Percentiles rank a stretch among this genome's conserved stretches.
These are phyloP conservation scores for Heliconius sara DNA, from an alignment of 2,888 invertebrate genomes.

Conservation along the genomic window DNA sequence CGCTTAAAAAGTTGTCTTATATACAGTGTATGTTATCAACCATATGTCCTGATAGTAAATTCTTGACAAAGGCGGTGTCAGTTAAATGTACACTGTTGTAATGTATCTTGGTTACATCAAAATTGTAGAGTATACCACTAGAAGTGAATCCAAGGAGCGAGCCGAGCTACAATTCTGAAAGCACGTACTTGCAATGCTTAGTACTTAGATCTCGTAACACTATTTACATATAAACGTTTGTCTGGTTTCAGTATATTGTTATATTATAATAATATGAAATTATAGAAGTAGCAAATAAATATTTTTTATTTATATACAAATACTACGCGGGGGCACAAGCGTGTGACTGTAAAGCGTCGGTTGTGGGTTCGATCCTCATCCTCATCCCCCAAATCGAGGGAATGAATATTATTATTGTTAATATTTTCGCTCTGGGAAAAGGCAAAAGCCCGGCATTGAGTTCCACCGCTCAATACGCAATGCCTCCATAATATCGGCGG, in stretches of 20 bases:
- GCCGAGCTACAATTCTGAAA: not conserved
- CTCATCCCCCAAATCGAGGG: no score
- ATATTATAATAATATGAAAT: not conserved
- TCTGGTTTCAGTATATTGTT: not conserved
- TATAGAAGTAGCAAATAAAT: no score
- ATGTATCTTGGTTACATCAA: not conserved
- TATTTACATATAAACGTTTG: constrained; percentile 4
- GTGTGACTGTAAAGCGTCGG: no score
- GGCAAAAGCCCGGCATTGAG: no score
- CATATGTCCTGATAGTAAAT: not conserved
- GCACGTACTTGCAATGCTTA: constrained; percentile 11
- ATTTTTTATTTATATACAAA: no score
- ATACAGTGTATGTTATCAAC: not conserved
- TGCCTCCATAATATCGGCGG: no score
- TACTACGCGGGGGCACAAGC: no score
- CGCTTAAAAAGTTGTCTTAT: not conserved
- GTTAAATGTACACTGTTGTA: not conserved
- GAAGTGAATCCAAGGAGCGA: constrained; percentile 18
- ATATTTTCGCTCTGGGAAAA: no score
- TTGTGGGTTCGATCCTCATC: no score
- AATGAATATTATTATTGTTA: no score
- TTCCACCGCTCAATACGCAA: no score
- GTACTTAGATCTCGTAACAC: not conserved
- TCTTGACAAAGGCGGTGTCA: not conserved
- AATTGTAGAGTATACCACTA: constrained; percentile 19